phyloP scores from a whole-genome alignment of 2,797 vertebrate species.

The Trachurus trachurus region DNA sequence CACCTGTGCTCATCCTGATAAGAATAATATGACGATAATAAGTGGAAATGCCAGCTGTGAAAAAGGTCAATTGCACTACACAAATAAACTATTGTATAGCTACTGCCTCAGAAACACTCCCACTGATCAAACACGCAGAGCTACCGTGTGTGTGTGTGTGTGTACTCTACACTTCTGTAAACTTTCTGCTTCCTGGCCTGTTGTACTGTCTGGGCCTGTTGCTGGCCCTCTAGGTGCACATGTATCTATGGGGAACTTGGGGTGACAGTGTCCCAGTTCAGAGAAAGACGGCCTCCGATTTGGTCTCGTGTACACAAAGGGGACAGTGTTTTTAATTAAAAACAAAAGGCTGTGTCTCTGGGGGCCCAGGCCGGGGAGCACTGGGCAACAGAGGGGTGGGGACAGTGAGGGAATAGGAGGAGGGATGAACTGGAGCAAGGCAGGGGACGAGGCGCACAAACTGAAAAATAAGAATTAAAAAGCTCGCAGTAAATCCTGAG shows the following conservation, averaged over 20 bases:
- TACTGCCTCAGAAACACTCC: slow-evolving; percentile 5
- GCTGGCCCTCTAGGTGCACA: slow-evolving; percentile 11
- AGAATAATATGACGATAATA: neutral
- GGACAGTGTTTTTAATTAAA: slow-evolving; percentile 75
- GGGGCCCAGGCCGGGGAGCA: slow-evolving; percentile 57
- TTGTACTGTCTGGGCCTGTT: neutral
- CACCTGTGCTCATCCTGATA: slow-evolving; percentile 26
- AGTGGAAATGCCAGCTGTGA: slow-evolving; percentile 14
- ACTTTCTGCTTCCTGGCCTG: neutral
- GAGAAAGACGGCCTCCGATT: slow-evolving; percentile 42
- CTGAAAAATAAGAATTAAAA: neutral
- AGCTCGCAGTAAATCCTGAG: neutral
- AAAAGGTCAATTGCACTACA: neutral
- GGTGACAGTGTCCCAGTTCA: slow-evolving; percentile 59
- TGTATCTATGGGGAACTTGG: slow-evolving; percentile 10
- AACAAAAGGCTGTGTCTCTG: slow-evolving; percentile 73
- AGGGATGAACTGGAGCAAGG: neutral
- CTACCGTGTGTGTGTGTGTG: too few species aligned
- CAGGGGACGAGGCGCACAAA: neutral
- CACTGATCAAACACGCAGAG: slow-evolving; percentile 16
- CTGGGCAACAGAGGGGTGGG: slow-evolving; percentile 49
- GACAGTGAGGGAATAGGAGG: slow-evolving; percentile 16
- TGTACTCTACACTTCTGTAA: slow-evolving; percentile 13
- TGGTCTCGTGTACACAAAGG: slow-evolving; percentile 64
- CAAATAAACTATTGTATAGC: slow-evolving; percentile 21